phyloP scores from a whole-genome alignment of 2,888 invertebrate species.

The Agonopterix heracliana region DNA sequence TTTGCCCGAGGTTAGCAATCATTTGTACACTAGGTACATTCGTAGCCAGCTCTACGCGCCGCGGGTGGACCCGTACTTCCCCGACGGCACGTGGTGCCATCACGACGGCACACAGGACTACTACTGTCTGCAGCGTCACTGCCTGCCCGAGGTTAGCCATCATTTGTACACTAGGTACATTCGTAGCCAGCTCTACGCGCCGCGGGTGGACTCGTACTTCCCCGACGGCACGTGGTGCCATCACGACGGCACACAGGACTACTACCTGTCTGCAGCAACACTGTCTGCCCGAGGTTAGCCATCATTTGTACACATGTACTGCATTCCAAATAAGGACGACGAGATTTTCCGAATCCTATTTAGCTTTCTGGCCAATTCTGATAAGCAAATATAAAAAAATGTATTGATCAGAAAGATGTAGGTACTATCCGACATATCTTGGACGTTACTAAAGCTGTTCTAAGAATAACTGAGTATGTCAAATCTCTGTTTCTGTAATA shows the following conservation, averaged over 20 bases:
- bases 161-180: neutral
- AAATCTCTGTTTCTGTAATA: too few species aligned
- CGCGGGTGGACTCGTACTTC: conserved; percentile 77
- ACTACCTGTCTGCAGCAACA: conserved; percentile 84
- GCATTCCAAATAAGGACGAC: too few species aligned
- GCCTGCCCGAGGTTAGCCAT: conserved; percentile 79
- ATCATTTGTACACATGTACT: neutral
- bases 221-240: conserved; percentile 84
- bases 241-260: conserved; percentile 77
- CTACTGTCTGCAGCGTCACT: conserved; percentile 85
- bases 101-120: conserved; percentile 78
- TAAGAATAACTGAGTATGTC: too few species aligned
- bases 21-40: neutral
- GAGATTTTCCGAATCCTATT: too few species aligned
- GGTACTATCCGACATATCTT: too few species aligned
- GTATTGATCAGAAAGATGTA: too few species aligned
- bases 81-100: conserved; percentile 88
- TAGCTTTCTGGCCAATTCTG: too few species aligned
- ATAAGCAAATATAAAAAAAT: too few species aligned
- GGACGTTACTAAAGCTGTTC: too few species aligned
- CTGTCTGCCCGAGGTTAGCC: conserved; percentile 81
- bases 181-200: neutral
- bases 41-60: neutral
- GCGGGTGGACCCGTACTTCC: conserved; percentile 84
- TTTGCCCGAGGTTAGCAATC: conserved; percentile 77